These are phyloP conservation scores for Lithosia quadra DNA, from an alignment of 2,888 invertebrate species.

Conservation along the genomic window DNA sequence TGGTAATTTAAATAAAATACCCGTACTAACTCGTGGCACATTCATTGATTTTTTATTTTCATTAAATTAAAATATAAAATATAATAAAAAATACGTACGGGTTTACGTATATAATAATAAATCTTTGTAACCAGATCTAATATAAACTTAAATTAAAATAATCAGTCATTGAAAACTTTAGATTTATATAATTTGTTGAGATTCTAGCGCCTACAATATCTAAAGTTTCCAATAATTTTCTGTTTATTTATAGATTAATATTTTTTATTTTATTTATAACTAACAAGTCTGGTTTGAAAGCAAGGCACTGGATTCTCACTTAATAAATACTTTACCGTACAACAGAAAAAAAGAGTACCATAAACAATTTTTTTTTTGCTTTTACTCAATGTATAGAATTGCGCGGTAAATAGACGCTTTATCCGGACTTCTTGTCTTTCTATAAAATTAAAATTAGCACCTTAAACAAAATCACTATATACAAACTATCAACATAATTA, in stretches of 20 bases:
- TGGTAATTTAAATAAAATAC: constrained; percentile 72
- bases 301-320: constrained; percentile 52
- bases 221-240: constrained; percentile 81
- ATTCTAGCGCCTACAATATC: constrained; percentile 79
- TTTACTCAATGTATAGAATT: constrained; percentile 29
- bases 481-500: constrained; percentile 25
- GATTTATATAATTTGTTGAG: constrained; percentile 71
- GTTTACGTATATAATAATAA: constrained; percentile 54
- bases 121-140: constrained; percentile 74
- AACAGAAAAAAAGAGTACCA: constrained; percentile 22
- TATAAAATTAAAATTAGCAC: constrained; percentile 44
- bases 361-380: constrained; percentile 22
- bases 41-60: constrained; percentile 62
- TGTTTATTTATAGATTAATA: constrained; percentile 60
- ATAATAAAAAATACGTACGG: constrained; percentile 63
- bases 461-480: constrained; percentile 30
- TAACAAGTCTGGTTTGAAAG: constrained; percentile 48
- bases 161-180: constrained; percentile 86
- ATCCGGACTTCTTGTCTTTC: constrained; percentile 40
- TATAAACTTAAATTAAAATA: constrained; percentile 59
- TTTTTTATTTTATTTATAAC: constrained; percentile 57
- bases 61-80: constrained; percentile 57
- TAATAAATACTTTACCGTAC: constrained; percentile 35
- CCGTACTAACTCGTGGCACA: constrained; percentile 82
- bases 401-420: constrained; percentile 35